Conservation (phyloP, 2,797 vertebrate species). For the Cyprinella venusta region DNA sequence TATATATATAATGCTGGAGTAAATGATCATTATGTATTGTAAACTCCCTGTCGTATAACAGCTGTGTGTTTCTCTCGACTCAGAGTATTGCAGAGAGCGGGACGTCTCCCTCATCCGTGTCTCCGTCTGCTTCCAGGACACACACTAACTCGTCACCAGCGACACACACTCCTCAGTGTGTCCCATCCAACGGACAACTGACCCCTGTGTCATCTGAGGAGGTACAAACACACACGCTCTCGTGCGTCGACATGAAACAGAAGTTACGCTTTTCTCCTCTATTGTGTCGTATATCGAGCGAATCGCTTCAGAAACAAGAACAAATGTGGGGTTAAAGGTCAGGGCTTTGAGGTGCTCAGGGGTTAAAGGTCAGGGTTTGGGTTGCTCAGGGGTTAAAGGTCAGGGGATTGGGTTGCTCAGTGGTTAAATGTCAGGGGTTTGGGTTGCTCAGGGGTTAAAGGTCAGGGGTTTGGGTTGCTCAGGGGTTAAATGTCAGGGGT, state of each 20-base stretch:
- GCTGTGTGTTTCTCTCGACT: constrained; percentile 35
- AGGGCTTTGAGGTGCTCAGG: not conserved
- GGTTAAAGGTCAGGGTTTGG: not conserved
- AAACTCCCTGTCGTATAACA: not conserved
- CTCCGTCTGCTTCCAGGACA: not conserved
- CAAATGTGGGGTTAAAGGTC: too few relatives aligned
- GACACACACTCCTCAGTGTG: constrained; percentile 50
- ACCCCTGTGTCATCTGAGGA: constrained; percentile 67
- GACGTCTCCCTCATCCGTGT: constrained; percentile 38
- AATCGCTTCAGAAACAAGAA: too few relatives aligned
- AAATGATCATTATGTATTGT: too few relatives aligned
- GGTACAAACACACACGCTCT: constrained; percentile 60
- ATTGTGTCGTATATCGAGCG: too few relatives aligned
- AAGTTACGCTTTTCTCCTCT: not conserved
- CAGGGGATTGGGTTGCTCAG: not conserved
- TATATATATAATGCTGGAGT: not conserved
- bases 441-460: not conserved
- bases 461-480: not conserved
- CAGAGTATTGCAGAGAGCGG: constrained; percentile 76
- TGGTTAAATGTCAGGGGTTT: not conserved
- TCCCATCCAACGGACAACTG: constrained; percentile 56
- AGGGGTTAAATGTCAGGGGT: not conserved
- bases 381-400: not conserved
- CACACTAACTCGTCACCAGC: constrained; percentile 26
- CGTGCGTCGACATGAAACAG: not conserved